Evolutionary conservation across 2,797 vertebrate species (phyloP).

Genomic region (Poecilia wingei): DNA sequence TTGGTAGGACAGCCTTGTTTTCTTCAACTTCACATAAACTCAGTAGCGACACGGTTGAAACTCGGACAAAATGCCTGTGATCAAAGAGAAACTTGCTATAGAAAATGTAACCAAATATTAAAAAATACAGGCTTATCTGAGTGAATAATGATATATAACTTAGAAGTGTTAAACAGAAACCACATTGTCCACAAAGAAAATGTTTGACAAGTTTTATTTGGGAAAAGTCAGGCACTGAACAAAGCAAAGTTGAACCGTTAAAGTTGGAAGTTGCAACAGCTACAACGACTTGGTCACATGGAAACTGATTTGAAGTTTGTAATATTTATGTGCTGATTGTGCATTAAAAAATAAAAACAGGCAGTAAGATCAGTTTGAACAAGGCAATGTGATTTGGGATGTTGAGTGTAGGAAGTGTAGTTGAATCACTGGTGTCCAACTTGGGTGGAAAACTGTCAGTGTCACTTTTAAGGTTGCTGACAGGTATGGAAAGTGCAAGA

Average conservation of each 20-base stretch:
- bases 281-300: conserved; percentile 6
- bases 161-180: conserved; percentile 1
- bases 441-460: conserved; percentile 1
- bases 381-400: conserved; percentile 29
- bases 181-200: conserved; percentile 3
- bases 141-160: not conserved
- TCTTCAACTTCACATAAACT: not conserved
- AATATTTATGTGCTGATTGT: conserved; percentile 6
- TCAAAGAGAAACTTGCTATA: not conserved
- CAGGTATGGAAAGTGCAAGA: conserved; percentile 83
- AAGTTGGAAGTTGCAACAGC: conserved; percentile 15
- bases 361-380: conserved; percentile 29
- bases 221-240: conserved; percentile 35
- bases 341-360: not conserved
- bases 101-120: not conserved
- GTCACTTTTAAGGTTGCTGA: conserved; percentile 43
- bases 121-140: not conserved
- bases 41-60: not conserved
- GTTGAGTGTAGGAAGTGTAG: conserved; percentile 27
- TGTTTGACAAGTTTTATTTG: conserved; percentile 67
- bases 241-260: conserved; percentile 25
- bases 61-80: not conserved
- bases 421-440: conserved; percentile 21
- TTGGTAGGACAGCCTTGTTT: not conserved
- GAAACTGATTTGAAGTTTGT: conserved; percentile 17